Percentiles rank a stretch among this genome's conserved stretches.
phyloP scores from a whole-genome alignment of 2,113 vertebrate species.

The Cyprinodon variegatus region DNA sequence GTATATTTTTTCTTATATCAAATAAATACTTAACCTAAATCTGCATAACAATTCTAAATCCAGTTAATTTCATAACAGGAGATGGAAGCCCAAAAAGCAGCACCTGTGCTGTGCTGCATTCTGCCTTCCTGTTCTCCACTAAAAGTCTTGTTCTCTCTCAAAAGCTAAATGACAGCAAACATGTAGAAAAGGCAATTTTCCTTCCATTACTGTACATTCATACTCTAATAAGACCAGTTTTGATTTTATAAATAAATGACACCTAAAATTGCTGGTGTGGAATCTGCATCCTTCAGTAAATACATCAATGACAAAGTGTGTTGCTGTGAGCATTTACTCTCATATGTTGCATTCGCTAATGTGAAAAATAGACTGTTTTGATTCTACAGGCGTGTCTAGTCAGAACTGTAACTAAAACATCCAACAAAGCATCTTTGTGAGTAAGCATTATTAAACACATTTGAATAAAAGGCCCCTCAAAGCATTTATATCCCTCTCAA shows the following conservation, averaged over 20 bases:
- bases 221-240: too few relatives aligned
- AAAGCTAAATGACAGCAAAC: neutral
- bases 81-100: too few relatives aligned
- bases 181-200: neutral
- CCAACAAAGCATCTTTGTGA: neutral
- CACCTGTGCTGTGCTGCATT: too few relatives aligned
- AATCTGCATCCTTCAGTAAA: neutral
- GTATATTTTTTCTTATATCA: too few relatives aligned
- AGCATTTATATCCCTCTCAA: too few relatives aligned
- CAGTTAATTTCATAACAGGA: too few relatives aligned
- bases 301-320: neutral
- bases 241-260: too few relatives aligned
- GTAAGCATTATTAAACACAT: neutral
- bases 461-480: neutral
- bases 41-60: too few relatives aligned
- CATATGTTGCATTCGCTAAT: neutral
- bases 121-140: too few relatives aligned
- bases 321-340: neutral
- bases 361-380: neutral
- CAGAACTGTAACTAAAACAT: too few relatives aligned
- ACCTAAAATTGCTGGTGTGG: neutral
- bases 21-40: too few relatives aligned
- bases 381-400: neutral
- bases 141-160: neutral
- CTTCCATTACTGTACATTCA: neutral